Percentiles rank a stretch among this genome's conserved stretches.
These are phyloP conservation scores for Morinoia aosen DNA, from an alignment of 2,888 invertebrate species.

Conservation along the genomic window DNA sequence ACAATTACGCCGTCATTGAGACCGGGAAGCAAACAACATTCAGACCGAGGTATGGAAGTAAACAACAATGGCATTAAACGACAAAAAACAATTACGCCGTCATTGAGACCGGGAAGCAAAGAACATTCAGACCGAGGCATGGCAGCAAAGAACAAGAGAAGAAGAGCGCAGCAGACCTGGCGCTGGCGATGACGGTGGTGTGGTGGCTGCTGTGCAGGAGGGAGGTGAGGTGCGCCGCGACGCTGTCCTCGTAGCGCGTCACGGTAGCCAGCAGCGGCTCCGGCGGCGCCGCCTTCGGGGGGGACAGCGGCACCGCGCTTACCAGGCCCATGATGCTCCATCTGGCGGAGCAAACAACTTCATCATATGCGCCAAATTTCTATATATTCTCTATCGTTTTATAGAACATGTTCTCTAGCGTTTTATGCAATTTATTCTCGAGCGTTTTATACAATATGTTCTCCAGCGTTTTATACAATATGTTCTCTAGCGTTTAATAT, in stretches of 20 bases:
- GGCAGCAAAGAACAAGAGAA: neutral
- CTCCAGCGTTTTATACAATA: no score
- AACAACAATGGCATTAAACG: no score
- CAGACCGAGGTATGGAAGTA: no score
- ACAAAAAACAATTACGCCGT: no score
- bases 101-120: neutral
- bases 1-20: no score
- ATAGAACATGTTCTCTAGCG: no score
- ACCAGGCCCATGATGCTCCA: constrained; percentile 96
- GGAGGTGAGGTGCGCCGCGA: constrained; percentile 85
- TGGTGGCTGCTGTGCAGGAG: constrained; percentile 88
- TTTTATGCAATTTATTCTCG: no score
- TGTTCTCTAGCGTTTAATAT: no score
- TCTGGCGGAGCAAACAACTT: constrained; percentile 71
- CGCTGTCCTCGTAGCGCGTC: constrained; percentile 83
- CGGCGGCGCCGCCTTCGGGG: constrained; percentile 70
- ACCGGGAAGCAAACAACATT: neutral
- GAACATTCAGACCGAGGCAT: neutral
- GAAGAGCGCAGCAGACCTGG: constrained; percentile 75
- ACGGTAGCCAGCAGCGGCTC: constrained; percentile 73
- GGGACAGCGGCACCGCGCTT: constrained; percentile 71
- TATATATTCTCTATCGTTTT: neutral
- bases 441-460: no score
- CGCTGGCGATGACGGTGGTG: constrained; percentile 80
- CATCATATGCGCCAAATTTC: neutral